phyloP scores from a whole-genome alignment of 1,140 invertebrate genomes.

The Harlomillsia oculata region DNA sequence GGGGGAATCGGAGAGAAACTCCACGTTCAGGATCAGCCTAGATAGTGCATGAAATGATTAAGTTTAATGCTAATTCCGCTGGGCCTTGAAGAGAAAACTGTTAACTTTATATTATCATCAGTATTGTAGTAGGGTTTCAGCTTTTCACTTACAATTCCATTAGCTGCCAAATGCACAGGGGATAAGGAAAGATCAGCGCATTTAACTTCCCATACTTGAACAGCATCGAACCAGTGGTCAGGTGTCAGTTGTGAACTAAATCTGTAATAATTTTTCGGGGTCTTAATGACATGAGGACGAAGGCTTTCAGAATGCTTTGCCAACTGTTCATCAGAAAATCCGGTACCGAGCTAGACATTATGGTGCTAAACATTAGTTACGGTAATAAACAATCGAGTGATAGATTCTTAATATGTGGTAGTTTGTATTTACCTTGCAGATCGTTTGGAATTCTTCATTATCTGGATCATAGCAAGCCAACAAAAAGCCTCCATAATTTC shows the following conservation, averaged over 20 bases:
- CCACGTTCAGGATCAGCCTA: constrained; percentile 82
- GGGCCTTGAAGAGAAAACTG: background rate
- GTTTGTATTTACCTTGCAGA: constrained; percentile 63
- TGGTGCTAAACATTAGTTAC: constrained; percentile 9
- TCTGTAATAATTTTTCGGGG: constrained; percentile 76
- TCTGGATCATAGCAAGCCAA: constrained; percentile 92
- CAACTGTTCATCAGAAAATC: constrained; percentile 89
- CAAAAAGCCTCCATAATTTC: constrained; percentile 90
- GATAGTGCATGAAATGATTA: constrained; percentile 20
- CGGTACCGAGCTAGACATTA: constrained; percentile 78
- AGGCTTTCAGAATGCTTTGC: constrained; percentile 66
- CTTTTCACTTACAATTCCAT: constrained; percentile 61
- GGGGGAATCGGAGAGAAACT: constrained; percentile 90
- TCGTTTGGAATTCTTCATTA: constrained; percentile 85
- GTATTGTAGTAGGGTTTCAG: background rate
- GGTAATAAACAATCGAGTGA: background rate
- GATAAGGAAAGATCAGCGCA: constrained; percentile 96
- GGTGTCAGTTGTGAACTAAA: constrained; percentile 66
- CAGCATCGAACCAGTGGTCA: constrained; percentile 91
- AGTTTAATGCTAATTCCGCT: no score
- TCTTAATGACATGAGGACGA: constrained; percentile 60
- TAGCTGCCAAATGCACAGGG: constrained; percentile 81
- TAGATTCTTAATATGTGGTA: background rate
- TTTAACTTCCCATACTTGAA: constrained; percentile 95
- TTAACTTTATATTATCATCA: background rate